Evolutionary conservation across 2,888 invertebrate genomes (phyloP).

Genomic region (Linnaemya vulpina): DNA sequence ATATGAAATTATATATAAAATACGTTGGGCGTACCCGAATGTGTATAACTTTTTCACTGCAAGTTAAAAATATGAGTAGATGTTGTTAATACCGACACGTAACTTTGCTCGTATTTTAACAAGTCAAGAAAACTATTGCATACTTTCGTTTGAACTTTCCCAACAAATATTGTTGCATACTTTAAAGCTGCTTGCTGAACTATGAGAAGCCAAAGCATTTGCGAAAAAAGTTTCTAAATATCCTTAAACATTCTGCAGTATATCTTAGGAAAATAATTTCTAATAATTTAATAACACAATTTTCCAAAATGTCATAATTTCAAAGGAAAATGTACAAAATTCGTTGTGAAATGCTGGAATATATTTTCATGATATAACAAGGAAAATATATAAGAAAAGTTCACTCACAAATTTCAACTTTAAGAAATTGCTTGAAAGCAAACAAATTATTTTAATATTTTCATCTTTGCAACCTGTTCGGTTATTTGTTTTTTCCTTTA

Average conservation of each 20-base stretch:
- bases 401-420: neutral
- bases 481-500: neutral
- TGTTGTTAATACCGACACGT: neutral
- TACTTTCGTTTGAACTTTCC: constrained; percentile 9
- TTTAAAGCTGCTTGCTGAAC: constrained; percentile 13
- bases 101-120: neutral
- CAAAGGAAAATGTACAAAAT: neutral
- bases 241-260: neutral
- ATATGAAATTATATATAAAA: neutral
- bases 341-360: neutral
- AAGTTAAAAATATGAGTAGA: neutral
- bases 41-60: neutral
- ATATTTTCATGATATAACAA: neutral
- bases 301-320: neutral
- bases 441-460: neutral
- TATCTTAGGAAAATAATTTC: neutral
- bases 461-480: neutral
- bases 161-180: constrained; percentile 28
- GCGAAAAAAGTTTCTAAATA: neutral
- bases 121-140: constrained; percentile 23
- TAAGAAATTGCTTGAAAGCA: neutral
- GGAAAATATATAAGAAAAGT: neutral
- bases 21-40: neutral
- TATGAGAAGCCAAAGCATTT: neutral
- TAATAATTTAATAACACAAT: neutral